Percentiles rank a stretch among this genome's conserved stretches.
phyloP scores from a whole-genome alignment of 2,797 vertebrate genomes.

The Synaphobranchus kaupii region DNA sequence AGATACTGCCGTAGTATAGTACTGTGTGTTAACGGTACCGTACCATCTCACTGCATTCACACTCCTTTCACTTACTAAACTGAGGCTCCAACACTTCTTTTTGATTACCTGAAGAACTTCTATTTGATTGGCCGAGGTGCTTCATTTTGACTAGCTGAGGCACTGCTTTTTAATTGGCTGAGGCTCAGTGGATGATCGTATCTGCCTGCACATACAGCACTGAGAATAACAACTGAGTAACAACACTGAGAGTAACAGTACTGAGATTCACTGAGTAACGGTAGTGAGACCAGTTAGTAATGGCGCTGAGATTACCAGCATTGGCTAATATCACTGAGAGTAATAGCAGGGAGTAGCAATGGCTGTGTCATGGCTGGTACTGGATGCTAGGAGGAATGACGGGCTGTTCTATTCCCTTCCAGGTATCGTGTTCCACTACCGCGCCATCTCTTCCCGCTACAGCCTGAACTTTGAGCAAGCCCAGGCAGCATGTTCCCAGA shows the following conservation, averaged over 20 bases:
- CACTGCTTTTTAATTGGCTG: background rate
- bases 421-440: slow-evolving; percentile 96
- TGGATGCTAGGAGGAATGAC: background rate
- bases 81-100: background rate
- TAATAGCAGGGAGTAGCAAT: background rate
- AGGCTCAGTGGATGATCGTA: background rate
- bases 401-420: slow-evolving; percentile 24
- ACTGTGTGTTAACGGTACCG: background rate
- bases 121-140: background rate
- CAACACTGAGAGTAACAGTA: background rate
- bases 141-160: background rate
- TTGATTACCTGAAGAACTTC: background rate
- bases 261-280: background rate
- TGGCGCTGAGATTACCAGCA: background rate
- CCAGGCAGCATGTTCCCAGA: slow-evolving; percentile 83
- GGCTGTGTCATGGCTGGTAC: background rate
- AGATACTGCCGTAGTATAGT: background rate
- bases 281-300: background rate
- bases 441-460: slow-evolving; percentile 90
- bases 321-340: background rate
- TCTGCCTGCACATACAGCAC: background rate
- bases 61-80: background rate
- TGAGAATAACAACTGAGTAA: background rate
- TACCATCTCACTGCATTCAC: background rate
- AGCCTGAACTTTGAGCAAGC: slow-evolving; percentile 88